Base-by-base conservation (phyloP, 2,888 invertebrate species). In the Sympetrum striolatum region DNA sequence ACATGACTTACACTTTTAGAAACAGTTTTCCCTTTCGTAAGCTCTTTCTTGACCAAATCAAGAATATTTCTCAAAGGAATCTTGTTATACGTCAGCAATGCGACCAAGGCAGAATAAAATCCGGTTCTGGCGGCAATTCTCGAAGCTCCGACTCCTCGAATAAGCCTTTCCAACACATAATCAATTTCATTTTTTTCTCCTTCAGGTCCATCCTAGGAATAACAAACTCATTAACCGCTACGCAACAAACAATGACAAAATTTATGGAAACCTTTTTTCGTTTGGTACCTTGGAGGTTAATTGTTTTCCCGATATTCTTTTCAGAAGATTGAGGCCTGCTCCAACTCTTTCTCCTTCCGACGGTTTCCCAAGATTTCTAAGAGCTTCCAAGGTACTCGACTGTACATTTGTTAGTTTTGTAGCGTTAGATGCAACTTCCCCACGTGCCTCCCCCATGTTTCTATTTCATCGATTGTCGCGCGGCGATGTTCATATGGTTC, bases 91-190 rank as follows among this genome's bases (percentile, higher is more conserved):
- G 93, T 94, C 18, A 97, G 93, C 90, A 96, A 93, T 10, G 95
- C 95, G n/a, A 96, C 96, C 22, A 97, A 94, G 15, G 96, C 95
- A 0, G 96, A 95, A 93, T 96, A 97, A 93, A 96, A 97, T 39
- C 97, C 97, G 91, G 95, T 95, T 92, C 96, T 95, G 53, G 96
- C 95, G 37, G 94, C 94, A 37, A 95, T 94, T 73, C 96, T 95
- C 35, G 96, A 95, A 1, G 97, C 96, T 58, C 97, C 97, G 91
- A 97, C 94, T 91, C 97, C 97, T 92, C 97, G 95, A 4, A 97
- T 94, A 90, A 97, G 93, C 92, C 97, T 95, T 91, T 95, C 96
- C 60, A 97, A 93, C 0, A 96, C 95, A 94, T 97, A 97, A 82
- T 95, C 94, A 18, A 96, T 92, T 93, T 97, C 96, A 93, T 95